phyloP scores from a whole-genome alignment of 1,140 invertebrate genomes.

The Bicyclus anynana region DNA sequence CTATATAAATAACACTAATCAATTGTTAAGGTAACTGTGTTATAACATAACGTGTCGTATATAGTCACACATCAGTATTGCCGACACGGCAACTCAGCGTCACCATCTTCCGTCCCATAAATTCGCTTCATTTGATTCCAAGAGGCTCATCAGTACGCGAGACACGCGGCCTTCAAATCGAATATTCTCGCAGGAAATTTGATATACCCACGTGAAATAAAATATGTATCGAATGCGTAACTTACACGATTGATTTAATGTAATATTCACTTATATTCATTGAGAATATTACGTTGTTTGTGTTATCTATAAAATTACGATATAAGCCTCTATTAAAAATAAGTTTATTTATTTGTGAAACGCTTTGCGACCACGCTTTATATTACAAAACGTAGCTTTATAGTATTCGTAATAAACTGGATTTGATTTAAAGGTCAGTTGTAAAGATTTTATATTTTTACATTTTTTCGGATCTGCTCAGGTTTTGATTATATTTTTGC shows the following conservation, averaged over 20 bases:
- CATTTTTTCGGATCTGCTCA: no score
- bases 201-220: background rate
- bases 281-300: background rate
- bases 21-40: background rate
- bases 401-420: no score
- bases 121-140: slow-evolving; percentile 11
- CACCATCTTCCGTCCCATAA: background rate
- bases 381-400: no score
- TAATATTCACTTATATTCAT: background rate
- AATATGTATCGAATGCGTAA: background rate
- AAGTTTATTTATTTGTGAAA: no score
- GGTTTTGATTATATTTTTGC: no score
- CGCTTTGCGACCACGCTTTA: no score
- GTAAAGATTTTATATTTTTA: no score
- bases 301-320: no score
- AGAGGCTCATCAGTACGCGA: background rate
- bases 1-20: background rate
- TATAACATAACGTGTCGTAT: background rate
- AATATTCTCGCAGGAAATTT: slow-evolving; percentile 2
- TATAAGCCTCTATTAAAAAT: no score
- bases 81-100: background rate
- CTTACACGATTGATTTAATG: background rate
- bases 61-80: slow-evolving; percentile 7
- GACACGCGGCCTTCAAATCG: background rate
- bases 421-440: no score